phyloP scores from a whole-genome alignment of 2,888 invertebrate species.

The Melolontha melolontha region DNA sequence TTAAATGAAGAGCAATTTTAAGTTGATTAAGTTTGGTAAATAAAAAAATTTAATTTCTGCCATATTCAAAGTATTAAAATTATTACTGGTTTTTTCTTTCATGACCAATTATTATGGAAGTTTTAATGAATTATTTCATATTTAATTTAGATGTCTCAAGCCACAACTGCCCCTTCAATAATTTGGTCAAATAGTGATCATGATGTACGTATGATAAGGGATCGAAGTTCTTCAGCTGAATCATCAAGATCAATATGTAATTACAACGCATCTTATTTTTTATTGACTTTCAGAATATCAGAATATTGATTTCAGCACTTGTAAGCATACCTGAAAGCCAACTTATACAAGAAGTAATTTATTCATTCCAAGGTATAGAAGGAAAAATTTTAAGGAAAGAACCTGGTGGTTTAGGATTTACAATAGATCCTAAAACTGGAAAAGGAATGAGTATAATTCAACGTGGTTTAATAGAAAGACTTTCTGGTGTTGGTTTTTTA shows the following conservation, averaged over 20 bases:
- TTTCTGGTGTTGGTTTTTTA: slow-evolving; percentile 84
- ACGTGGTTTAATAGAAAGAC: slow-evolving; percentile 75
- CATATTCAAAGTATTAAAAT: no score
- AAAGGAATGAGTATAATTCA: slow-evolving; percentile 69
- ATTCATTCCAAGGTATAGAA: slow-evolving; percentile 90
- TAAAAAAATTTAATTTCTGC: no score
- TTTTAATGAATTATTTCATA: slow-evolving; percentile 1
- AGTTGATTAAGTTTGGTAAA: no score
- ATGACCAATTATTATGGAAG: not conserved
- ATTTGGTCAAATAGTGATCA: slow-evolving; percentile 57
- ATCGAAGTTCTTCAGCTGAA: slow-evolving; percentile 46
- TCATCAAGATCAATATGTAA: slow-evolving; percentile 47
- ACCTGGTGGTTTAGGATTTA: slow-evolving; percentile 71
- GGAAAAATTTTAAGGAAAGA: slow-evolving; percentile 80
- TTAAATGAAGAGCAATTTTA: not conserved
- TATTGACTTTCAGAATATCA: slow-evolving; percentile 3
- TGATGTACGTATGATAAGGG: slow-evolving; percentile 47
- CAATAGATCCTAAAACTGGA: slow-evolving; percentile 70
- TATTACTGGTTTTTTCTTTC: not conserved
- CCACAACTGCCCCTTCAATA: slow-evolving; percentile 54
- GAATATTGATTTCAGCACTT: slow-evolving; percentile 40
- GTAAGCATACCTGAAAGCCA: slow-evolving; percentile 65
- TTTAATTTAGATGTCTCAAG: slow-evolving; percentile 48
- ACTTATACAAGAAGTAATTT: slow-evolving; percentile 82
- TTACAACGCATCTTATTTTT: not conserved